Evolutionary conservation across 2,888 invertebrate species (phyloP).

Genomic region (Cylloceria caligata): DNA sequence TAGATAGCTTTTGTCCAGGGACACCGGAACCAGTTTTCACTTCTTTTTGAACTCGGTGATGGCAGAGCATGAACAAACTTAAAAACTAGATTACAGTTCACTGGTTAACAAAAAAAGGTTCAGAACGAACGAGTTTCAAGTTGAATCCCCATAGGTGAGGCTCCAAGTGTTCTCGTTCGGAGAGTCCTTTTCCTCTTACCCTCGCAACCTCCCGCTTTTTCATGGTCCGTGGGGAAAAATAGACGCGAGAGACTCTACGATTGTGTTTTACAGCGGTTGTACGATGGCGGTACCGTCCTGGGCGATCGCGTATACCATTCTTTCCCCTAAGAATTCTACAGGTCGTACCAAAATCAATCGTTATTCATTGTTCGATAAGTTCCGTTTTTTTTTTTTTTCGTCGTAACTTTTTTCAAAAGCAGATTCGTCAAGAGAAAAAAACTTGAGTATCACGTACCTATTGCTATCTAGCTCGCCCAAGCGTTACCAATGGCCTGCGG

Average conservation of each 20-base stretch:
- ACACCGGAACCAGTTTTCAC: background rate
- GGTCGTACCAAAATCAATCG: background rate
- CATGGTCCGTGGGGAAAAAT: conserved; percentile 18
- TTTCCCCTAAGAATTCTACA: background rate
- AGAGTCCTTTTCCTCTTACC: background rate
- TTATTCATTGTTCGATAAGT: background rate
- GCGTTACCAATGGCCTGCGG: background rate
- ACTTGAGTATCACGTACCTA: background rate
- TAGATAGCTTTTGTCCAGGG: background rate
- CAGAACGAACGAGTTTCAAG: background rate
- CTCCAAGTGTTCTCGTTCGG: conserved; percentile 10
- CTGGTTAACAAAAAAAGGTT: background rate
- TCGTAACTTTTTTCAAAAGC: background rate
- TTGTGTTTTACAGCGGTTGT: background rate
- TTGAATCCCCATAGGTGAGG: conserved; percentile 6
- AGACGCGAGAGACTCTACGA: conserved; percentile 1
- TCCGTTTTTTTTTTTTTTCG: background rate
- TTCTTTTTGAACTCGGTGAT: background rate
- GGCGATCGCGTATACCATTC: background rate
- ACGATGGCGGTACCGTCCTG: background rate
- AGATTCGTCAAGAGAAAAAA: background rate
- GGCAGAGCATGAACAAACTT: background rate
- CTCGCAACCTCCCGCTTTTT: background rate
- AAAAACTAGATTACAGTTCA: background rate
- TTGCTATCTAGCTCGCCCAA: too few relatives aligned